Percentiles rank a stretch among this genome's conserved stretches.
These are phyloP conservation scores for Spodoptera littoralis DNA, from an alignment of 2,888 invertebrate species.

Conservation along the genomic window DNA sequence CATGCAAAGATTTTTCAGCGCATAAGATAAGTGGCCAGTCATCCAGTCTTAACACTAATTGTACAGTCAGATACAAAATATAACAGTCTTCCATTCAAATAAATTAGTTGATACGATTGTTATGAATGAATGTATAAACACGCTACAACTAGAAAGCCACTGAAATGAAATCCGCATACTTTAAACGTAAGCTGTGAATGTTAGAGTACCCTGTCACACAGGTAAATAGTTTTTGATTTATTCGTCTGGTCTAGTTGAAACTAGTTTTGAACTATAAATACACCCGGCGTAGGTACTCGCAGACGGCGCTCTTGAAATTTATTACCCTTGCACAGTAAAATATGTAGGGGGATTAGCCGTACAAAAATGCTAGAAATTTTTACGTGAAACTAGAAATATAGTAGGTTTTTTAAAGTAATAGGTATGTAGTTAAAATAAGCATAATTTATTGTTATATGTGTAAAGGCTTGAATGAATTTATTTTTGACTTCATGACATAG, in stretches of 20 bases:
- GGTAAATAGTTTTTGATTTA: slow-evolving; percentile 38
- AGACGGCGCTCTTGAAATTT: slow-evolving; percentile 41
- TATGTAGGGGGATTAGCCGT: slow-evolving; percentile 34
- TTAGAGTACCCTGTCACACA: slow-evolving; percentile 12
- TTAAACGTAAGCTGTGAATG: not conserved
- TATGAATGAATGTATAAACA: too few species aligned
- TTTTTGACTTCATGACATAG: too few species aligned
- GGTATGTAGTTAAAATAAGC: too few species aligned
- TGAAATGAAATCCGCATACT: not conserved
- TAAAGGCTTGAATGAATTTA: too few species aligned
- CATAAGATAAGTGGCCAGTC: too few species aligned
- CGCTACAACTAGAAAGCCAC: too few species aligned
- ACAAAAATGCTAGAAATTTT: slow-evolving; percentile 37
- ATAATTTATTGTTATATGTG: too few species aligned
- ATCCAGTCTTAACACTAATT: too few species aligned
- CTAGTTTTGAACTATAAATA: slow-evolving; percentile 46
- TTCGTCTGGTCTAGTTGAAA: slow-evolving; percentile 25
- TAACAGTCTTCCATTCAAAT: too few species aligned
- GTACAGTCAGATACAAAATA: too few species aligned
- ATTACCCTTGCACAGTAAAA: slow-evolving; percentile 39
- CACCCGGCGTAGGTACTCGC: slow-evolving; percentile 12
- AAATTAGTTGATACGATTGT: too few species aligned
- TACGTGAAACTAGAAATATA: slow-evolving; percentile 14
- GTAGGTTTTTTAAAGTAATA: not conserved
- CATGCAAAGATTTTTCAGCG: too few species aligned